Base-by-base conservation (phyloP, 2,113 vertebrate genomes). In the Lophura nycthemera region DNA sequence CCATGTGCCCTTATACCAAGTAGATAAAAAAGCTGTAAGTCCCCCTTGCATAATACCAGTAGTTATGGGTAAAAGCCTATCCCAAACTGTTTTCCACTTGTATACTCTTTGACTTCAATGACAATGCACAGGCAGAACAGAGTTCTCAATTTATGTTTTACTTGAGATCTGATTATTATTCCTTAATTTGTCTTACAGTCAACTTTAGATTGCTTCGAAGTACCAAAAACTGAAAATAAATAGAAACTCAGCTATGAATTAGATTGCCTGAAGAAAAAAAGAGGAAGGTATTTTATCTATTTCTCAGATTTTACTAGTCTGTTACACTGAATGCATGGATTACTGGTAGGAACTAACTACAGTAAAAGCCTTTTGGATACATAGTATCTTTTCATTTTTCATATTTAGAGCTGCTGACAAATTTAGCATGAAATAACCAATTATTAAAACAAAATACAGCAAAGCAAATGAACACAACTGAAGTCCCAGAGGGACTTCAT, bases 11-110 rank as follows among this genome's bases (percentile, higher is more conserved):
- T 97, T 67, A 89, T 25, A 78, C 71, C 57, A 90, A 85, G 60
- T 12, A 20, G 64, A 78, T 90, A 59, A 80, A 63, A 88, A 42
- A 71, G 40, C 20, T 89, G 42, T 71, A 89, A 95, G 82, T 92
- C 59, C 63, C 24, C 20, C 30, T 86, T 90, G 70, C 73, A 72
- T 66, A 69, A 50, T 2, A 77, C 48, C 63, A 48, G 40, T 32
- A 89, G 76, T 70, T 92, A 91, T 2, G 45, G 71, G 63, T 90
- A 84, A 89, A 82, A 91, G 71, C 14, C 19, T 82, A 12, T 79
- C 89, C 85, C 73, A 66, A 89, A 57, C 63, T 74, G 54, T 36
- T 40, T 88, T 83, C 50, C 87, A 27, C n/a, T 60, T 75, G 8
- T 81, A 57, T 42, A 13, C 66, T 89, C 88, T 87, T 90, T 92